Base-by-base conservation (phyloP, 2,797 vertebrate species). In the Enteromius anoplus region DNA sequence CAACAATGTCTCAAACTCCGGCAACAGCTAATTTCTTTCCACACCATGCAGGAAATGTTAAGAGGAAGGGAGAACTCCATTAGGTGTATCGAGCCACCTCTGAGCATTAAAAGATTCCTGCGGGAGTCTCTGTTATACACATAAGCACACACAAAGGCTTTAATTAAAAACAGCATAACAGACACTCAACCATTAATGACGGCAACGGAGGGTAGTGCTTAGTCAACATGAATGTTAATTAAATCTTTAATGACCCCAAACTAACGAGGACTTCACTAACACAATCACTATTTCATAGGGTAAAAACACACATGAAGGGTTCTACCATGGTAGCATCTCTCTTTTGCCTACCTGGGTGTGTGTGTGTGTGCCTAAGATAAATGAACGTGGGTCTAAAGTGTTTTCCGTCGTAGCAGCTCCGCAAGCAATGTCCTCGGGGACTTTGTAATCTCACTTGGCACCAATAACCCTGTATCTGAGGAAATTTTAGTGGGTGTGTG, bases 221-320 rank as follows among this genome's bases (percentile, higher is more conserved):
- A 72, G 45, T 85, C 75, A 78, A 81, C 73, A 72, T 47, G 66
- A 65, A 64, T 51, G 65, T 42, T 82, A 81, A 85, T 85, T 82
- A 82, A 77, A 85, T 75, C 79, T 77, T 32, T 65, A 82, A 77
- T 78, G 65, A 77, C 78, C 78, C 65, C 17, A 64, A 32, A 77
- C 64, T 78, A 83, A 71, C 65, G 10, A 71, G 53, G 53, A 78
- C 65, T 78, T 78, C 26, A 71, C 75, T 26, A 83, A 78, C 73
- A 77, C 65, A 51, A 75, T 75, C 80, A 69, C 72, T 76, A n/a
- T 58, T 68, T 82, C 17, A 21, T 34, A 42, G 32, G 45, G 60
- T 82, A 42, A 55, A 75, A 58, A 70, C 11, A 76, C 9, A 55
- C 60, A 37, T 14, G 10, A n/a, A 77, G 19, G 32, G 26, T 29